A percentile compares a stretch with the other conserved stretches of the same genome.
phyloP scores from a whole-genome alignment of 64 coral and sea anemone genomes.

The Orbicella faveolata region DNA sequence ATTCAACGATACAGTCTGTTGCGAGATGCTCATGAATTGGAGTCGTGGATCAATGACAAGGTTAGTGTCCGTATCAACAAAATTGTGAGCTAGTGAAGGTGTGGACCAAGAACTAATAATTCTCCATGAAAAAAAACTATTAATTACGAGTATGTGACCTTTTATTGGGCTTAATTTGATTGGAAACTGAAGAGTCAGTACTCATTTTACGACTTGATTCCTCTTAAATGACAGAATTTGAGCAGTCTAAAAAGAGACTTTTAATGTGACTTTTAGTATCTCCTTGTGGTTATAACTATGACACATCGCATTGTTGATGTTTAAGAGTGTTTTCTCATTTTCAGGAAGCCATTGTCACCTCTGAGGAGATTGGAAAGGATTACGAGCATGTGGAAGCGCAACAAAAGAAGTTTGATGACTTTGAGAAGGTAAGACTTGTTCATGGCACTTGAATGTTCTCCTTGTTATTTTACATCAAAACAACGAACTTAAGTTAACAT shows the following conservation, averaged over 20 bases:
- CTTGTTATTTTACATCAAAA: not conserved
- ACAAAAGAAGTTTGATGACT: constrained; percentile 99
- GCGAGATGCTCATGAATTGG: constrained; percentile 95
- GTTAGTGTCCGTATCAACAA: constrained; percentile 24
- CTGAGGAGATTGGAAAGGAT: constrained; percentile 96
- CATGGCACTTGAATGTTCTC: no score
- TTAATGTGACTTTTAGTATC: no score
- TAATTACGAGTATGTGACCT: no score
- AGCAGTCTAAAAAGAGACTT: no score
- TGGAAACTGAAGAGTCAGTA: no score
- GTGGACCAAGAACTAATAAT: no score
- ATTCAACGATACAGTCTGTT: constrained; percentile 90
- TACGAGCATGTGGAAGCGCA: constrained; percentile 99
- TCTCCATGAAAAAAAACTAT: no score
- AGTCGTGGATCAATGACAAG: constrained; percentile 99
- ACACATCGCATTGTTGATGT: not conserved
- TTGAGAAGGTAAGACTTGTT: constrained; percentile 72
- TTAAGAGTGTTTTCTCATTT: not conserved
- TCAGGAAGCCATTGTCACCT: constrained; percentile 93
- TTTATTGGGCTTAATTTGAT: no score
- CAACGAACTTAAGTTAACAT: not conserved
- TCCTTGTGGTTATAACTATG: no score
- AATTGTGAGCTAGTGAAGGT: no score
- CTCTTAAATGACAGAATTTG: no score
- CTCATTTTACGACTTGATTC: no score